Conservation (phyloP, 2,888 invertebrate genomes). For the Amitus sp. region DNA sequence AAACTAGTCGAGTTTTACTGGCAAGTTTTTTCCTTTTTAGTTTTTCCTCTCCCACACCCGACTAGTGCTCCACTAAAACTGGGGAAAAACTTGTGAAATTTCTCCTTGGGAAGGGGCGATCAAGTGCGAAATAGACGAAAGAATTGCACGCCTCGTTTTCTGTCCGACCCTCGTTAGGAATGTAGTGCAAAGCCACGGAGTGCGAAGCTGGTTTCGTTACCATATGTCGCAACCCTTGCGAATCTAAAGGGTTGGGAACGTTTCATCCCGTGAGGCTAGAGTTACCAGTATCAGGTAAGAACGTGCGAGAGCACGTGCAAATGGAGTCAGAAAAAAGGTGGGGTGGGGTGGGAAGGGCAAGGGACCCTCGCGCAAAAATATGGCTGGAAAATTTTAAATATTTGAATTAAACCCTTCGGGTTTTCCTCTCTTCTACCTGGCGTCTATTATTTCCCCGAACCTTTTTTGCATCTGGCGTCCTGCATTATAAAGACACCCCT, state of each 20-base stretch:
- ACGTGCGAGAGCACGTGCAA: slow-evolving; percentile 9
- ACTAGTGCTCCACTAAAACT: too few species aligned
- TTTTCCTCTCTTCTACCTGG: slow-evolving; percentile 37
- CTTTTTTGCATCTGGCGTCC: slow-evolving; percentile 64
- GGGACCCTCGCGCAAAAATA: slow-evolving; percentile 61
- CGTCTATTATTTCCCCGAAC: slow-evolving; percentile 54
- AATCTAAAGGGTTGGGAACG: slow-evolving; percentile 47
- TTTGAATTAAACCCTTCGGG: slow-evolving; percentile 63
- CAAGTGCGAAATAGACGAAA: not conserved
- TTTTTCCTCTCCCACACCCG: too few species aligned
- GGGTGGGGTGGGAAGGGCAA: slow-evolving; percentile 29
- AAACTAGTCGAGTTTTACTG: too few species aligned
- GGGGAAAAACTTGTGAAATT: too few species aligned
- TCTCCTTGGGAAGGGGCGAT: too few species aligned
- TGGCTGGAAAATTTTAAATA: slow-evolving; percentile 61
- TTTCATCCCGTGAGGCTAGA: slow-evolving; percentile 51
- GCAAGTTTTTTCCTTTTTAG: too few species aligned
- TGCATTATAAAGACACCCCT: slow-evolving; percentile 60
- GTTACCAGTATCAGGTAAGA: slow-evolving; percentile 55
- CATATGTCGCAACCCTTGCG: slow-evolving; percentile 52
- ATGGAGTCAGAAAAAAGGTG: slow-evolving; percentile 19
- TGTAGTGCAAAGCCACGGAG: slow-evolving; percentile 31
- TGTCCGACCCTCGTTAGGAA: slow-evolving; percentile 27
- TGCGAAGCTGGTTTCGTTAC: slow-evolving; percentile 48
- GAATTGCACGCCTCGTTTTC: slow-evolving; percentile 7